Evolutionary conservation across 2,797 vertebrate genomes (phyloP), one percentile per base, ranked within the genome.

Genomic region (Hybognathus amarus): DNA sequence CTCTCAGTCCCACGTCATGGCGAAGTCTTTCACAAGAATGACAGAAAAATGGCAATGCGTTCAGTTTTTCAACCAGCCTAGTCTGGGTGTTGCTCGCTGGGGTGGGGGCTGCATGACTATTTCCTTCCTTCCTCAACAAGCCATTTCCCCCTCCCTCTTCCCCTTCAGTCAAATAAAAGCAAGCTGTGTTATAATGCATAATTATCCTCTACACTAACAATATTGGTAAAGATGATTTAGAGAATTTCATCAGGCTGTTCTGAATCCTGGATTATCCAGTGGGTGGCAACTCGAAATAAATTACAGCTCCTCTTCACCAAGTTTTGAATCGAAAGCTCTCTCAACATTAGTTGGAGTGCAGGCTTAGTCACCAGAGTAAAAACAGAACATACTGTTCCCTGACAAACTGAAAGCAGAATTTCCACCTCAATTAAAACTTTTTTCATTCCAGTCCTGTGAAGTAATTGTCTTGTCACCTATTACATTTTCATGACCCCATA

Each of bases 81-180:
- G 82, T 61, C 77, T 83, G 89, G 90, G 92, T 92, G 93, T 91
- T 91, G 73, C 75, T 68, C 27, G 90, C 6, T 85, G 86, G 87
- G 80, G 84, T 93, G 92, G 92, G 67, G 79, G 79, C 89, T 88
- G 77, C 74, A 33, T 84, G 84, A 85, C 79, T 76, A 63, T 73
- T 76, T 84, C 77, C 87, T 87, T 84, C 83, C 83, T 88, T 89
- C 84, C 85, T 86, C 69, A 83, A 52, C n/a, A 71, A 69, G 24
- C 54, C 79, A 38, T 54, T 24, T 24, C 66, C 33, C 33, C 33
- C 33, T 5, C 33, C 33, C 33, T 1, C 33, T 0, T 38, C 18
- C 4, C n/a, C 24, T 56, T 68, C 27, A 69, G 42, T 73, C 61
- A 61, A 4, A 61, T 50, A n/a, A 71, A 80, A 81, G 56, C 38